Base-by-base conservation (phyloP, 2,797 vertebrate genomes). In the Lerista edwardsae region DNA sequence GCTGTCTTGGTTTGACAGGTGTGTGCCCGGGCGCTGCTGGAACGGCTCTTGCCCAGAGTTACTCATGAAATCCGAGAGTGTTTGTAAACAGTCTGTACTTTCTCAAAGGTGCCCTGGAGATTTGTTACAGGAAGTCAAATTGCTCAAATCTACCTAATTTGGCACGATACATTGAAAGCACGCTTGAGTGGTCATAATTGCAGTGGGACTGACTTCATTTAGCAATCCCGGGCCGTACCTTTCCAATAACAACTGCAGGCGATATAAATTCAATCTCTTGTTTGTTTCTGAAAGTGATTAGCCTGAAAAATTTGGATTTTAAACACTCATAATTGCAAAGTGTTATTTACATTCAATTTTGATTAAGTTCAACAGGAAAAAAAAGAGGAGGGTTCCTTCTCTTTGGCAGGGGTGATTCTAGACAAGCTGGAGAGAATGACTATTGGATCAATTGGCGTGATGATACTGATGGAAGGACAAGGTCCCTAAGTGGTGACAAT, bases 41-140 rank as follows among this genome's bases (percentile, higher is more conserved):
- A 91, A 67, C 85, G 86, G 84, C 92, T 65, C 73, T 64, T 79
- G 90, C 82, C 57, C 91, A 31, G 75, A 79, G 93, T 83, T 90
- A 95, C 95, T 92, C 92, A 76, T 94, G 96, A 96, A 98, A 97
- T 95, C 94, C 65, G 95, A 97, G 95, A 94, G 95, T 97, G 96
- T 97, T 97, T 94, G 97, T 97, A 97, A 97, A 98, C 96, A 97
- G 96, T 97, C 97, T 97, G 97, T 95, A 91, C 95, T 97, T 97
- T 97, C 96, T 98, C 97, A 97, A 96, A 96, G 94, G 94, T 93
- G 92, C 96, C 96, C 95, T 81, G 2, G 96, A 97, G 96, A 95
- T 96, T 97, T 96, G 92, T 89, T 93, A 76, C 93, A 96, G 97
- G 96, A 98, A 97, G 97, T 97, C 92, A 97, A 97, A 97, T 97